Evolutionary conservation across 2,888 invertebrate species (phyloP).

Genomic region (Drosophila maculinotata): DNA sequence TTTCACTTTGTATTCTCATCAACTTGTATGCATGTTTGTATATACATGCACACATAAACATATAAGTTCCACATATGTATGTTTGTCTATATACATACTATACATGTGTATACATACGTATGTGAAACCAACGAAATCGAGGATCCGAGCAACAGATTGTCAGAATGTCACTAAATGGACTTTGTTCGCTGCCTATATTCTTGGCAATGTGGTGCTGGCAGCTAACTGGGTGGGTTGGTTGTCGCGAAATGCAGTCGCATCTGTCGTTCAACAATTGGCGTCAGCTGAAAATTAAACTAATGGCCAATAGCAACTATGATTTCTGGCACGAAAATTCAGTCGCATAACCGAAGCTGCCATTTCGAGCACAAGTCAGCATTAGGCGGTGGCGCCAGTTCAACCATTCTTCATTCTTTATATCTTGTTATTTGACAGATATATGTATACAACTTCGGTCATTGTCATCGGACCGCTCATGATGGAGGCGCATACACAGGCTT

Average conservation of each 20-base stretch:
- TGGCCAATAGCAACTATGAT: conserved; percentile 41
- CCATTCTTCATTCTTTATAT: too few relatives aligned
- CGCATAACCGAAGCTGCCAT: conserved; percentile 16
- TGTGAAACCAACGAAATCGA: conserved; percentile 23
- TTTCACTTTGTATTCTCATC: conserved; percentile 48
- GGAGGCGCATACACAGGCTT: too few relatives aligned
- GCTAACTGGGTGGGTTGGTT: conserved; percentile 26
- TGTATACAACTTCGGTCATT: too few relatives aligned
- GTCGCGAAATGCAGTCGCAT: conserved; percentile 50
- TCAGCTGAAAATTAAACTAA: conserved; percentile 49
- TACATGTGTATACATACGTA: background rate
- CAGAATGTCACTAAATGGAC: conserved; percentile 73
- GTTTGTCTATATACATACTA: too few relatives aligned
- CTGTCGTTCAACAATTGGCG: conserved; percentile 63
- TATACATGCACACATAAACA: background rate
- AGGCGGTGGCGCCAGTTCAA: conserved; percentile 18
- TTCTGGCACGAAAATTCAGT: conserved; percentile 72
- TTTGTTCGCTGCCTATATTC: conserved; percentile 57
- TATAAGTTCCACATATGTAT: conserved; percentile 1
- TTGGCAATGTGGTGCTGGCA: conserved; percentile 54
- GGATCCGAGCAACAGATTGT: conserved; percentile 57
- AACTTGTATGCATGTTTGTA: conserved; percentile 11
- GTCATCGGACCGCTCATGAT: too few relatives aligned
- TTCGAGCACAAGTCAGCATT: conserved; percentile 1
- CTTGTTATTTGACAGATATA: too few relatives aligned